A percentile compares a stretch with the other conserved stretches of the same genome.
These are phyloP conservation scores for Platichthys flesus DNA, from an alignment of 2,113 vertebrate genomes.

Conservation along the genomic window DNA sequence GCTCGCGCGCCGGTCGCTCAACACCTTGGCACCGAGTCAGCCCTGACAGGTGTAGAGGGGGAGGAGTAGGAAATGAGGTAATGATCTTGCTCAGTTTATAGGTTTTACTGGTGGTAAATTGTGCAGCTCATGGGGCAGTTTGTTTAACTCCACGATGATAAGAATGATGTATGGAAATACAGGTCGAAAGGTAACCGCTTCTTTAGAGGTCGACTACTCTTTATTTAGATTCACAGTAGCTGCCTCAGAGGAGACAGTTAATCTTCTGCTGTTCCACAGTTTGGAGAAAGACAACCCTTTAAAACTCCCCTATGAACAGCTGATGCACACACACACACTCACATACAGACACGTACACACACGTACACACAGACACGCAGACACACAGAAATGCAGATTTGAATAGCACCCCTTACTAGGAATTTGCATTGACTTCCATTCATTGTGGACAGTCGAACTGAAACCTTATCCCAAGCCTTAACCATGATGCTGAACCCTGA, in stretches of 20 bases:
- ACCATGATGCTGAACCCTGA: not conserved
- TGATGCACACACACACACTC: not conserved
- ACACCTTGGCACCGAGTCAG: constrained; percentile 37
- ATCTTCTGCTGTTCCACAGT: constrained; percentile 29
- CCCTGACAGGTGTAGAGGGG: not conserved
- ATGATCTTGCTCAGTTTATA: constrained; percentile 13
- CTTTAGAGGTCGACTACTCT: constrained; percentile 26
- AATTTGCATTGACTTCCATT: no score
- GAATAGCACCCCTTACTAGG: no score
- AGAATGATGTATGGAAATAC: not conserved
- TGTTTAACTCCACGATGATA: not conserved
- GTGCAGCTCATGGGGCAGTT: not conserved
- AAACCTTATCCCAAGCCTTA: no score
- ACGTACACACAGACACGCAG: not conserved
- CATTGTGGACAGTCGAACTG: no score
- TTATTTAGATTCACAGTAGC: constrained; percentile 43
- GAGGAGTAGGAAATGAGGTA: constrained; percentile 12
- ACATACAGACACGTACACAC: not conserved
- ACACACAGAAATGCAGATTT: no score
- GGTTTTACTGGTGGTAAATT: not conserved
- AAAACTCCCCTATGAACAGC: constrained; percentile 32
- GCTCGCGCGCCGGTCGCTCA: constrained; percentile 36
- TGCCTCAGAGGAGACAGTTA: constrained; percentile 28
- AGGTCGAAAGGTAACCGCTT: constrained; percentile 23
- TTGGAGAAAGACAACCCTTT: constrained; percentile 20